These are phyloP conservation scores for Craterocephalus amniculus DNA, from an alignment of 2,797 vertebrate genomes.

Conservation along the genomic window DNA sequence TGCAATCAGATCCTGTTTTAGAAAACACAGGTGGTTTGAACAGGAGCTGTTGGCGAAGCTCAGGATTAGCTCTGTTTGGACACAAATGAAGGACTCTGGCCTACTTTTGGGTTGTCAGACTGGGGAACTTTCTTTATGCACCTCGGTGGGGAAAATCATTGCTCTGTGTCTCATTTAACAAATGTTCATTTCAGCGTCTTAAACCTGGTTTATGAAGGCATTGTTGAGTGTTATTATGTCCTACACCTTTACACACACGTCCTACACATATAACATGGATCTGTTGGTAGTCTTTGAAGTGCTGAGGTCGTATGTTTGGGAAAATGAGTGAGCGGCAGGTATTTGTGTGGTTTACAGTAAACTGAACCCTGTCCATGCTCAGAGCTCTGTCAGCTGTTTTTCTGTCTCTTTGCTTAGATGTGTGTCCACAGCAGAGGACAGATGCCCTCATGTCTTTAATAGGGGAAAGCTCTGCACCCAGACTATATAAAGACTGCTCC, in stretches of 20 bases:
- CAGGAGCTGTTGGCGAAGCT: conserved; percentile 9
- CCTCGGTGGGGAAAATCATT: background rate
- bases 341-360: background rate
- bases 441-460: background rate
- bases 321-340: background rate
- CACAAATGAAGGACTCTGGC: conserved; percentile 32
- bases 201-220: background rate
- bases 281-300: background rate
- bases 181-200: conserved; percentile 5
- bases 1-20: background rate
- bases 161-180: background rate
- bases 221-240: too few relatives aligned
- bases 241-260: too few relatives aligned
- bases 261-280: background rate
- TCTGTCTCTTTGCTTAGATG: background rate
- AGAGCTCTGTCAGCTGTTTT: background rate
- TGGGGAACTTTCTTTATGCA: background rate
- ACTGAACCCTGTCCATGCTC: background rate
- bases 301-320: background rate
- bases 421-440: background rate
- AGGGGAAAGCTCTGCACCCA: background rate
- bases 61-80: conserved; percentile 40
- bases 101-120: background rate
- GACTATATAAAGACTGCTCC: background rate
- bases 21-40: background rate